Evolutionary conservation across 2,113 vertebrate genomes (phyloP).

Genomic region (Oophaga pumilio): DNA sequence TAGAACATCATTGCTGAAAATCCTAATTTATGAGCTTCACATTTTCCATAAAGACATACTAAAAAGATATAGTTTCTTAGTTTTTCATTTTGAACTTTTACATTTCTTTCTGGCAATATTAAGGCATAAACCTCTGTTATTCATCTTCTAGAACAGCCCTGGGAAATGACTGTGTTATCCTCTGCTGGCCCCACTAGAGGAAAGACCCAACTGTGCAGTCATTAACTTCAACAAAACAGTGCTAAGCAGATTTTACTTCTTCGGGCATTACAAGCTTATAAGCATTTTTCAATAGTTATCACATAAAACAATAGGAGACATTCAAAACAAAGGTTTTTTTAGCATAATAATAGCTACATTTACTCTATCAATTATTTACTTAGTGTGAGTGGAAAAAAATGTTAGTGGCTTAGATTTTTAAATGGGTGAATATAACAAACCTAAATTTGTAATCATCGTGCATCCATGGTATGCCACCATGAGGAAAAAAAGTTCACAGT

Average conservation of each 20-base stretch:
- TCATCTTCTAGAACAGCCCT: slow-evolving; percentile 56
- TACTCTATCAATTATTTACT: slow-evolving; percentile 22
- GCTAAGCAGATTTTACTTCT: slow-evolving; percentile 55
- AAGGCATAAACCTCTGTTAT: slow-evolving; percentile 42
- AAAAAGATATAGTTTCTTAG: neutral
- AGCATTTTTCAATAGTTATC: slow-evolving; percentile 48
- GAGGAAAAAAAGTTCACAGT: too few species aligned
- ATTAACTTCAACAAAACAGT: slow-evolving; percentile 55
- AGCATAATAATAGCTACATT: slow-evolving; percentile 28
- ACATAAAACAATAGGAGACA: slow-evolving; percentile 36
- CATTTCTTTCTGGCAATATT: slow-evolving; percentile 34
- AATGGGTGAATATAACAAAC: neutral
- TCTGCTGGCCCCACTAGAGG: slow-evolving; percentile 50
- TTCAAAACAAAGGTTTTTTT: neutral
- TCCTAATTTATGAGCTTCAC: neutral
- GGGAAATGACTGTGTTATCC: slow-evolving; percentile 55
- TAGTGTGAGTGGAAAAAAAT: neutral
- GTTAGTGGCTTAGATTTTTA: neutral
- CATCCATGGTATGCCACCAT: too few species aligned
- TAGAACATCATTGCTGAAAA: too few species aligned
- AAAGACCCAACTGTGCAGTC: slow-evolving; percentile 56
- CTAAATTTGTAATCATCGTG: neutral
- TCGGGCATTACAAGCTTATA: slow-evolving; percentile 52
- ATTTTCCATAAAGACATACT: neutral
- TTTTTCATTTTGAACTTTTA: slow-evolving; percentile 27